These are phyloP conservation scores for Brachystomella parvula DNA, from an alignment of 1,140 invertebrate genomes.

Conservation along the genomic window DNA sequence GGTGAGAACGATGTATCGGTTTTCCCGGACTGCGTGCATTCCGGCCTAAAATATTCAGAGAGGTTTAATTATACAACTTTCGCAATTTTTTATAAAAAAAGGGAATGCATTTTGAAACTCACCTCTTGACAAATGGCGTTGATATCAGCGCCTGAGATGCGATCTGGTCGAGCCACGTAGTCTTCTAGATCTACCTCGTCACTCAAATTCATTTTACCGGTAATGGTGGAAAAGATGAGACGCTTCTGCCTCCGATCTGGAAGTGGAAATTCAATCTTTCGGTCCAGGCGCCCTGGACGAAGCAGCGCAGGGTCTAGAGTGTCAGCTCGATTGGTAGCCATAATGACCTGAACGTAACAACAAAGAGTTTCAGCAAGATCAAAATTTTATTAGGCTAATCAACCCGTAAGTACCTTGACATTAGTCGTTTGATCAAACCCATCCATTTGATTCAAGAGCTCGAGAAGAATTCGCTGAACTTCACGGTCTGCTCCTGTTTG, in stretches of 20 bases:
- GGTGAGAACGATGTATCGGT: slow-evolving; percentile 93
- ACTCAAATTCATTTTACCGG: slow-evolving; percentile 97
- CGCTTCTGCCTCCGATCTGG: slow-evolving; percentile 97
- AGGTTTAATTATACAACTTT: background rate
- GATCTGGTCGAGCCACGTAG: slow-evolving; percentile 95
- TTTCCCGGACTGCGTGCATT: slow-evolving; percentile 95
- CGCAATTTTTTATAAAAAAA: slow-evolving; percentile 13
- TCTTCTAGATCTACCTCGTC: slow-evolving; percentile 99
- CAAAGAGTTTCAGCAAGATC: background rate
- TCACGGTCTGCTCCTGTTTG: slow-evolving; percentile 98
- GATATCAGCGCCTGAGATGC: slow-evolving; percentile 97
- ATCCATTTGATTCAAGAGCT: slow-evolving; percentile 99
- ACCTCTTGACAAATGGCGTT: slow-evolving; percentile 99
- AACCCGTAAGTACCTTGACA: slow-evolving; percentile 70
- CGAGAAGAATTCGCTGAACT: slow-evolving; percentile 95
- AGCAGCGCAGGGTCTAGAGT: slow-evolving; percentile 95
- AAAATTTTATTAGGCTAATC: background rate
- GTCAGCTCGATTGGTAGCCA: slow-evolving; percentile 98
- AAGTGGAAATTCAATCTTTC: slow-evolving; percentile 98
- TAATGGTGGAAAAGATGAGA: slow-evolving; percentile 95
- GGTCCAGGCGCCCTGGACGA: slow-evolving; percentile 90
- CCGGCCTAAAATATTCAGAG: slow-evolving; percentile 52
- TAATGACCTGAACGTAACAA: slow-evolving; percentile 72
- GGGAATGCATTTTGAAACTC: slow-evolving; percentile 41
- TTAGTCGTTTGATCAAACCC: slow-evolving; percentile 99